Conservation (phyloP, 2,888 invertebrate genomes). For the Ochropleura leucogaster region DNA sequence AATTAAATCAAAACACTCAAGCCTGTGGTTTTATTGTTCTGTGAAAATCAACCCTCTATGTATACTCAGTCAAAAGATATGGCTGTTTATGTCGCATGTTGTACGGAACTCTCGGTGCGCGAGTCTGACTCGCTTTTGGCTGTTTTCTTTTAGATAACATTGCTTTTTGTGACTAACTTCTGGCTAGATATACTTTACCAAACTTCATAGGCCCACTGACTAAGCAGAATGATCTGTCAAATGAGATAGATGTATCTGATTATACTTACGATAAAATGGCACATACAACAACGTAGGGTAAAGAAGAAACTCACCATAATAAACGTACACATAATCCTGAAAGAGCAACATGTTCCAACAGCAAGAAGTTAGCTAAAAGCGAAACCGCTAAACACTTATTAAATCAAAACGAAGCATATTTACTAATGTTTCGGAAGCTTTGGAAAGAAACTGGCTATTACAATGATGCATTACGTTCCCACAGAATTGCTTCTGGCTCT, state of each 20-base stretch:
- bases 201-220: background rate
- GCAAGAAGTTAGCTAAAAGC: constrained; percentile 4
- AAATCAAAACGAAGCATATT: constrained; percentile 40
- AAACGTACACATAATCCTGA: background rate
- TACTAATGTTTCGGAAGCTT: constrained; percentile 51
- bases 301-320: constrained; percentile 1
- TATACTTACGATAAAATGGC: background rate
- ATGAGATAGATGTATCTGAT: background rate
- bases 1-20: too few relatives aligned
- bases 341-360: background rate
- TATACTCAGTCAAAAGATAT: too few relatives aligned
- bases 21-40: too few relatives aligned
- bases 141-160: background rate
- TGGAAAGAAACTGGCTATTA: constrained; percentile 67
- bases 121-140: too few relatives aligned
- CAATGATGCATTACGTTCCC: constrained; percentile 68
- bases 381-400: constrained; percentile 28
- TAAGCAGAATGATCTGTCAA: background rate
- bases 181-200: background rate
- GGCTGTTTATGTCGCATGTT: too few relatives aligned
- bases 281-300: background rate
- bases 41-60: too few relatives aligned
- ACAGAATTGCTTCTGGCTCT: constrained; percentile 62
- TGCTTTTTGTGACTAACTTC: background rate
- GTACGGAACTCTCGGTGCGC: too few relatives aligned